Base-by-base conservation (phyloP, 2,797 vertebrate species). In the Pseudomugil tenellus region DNA sequence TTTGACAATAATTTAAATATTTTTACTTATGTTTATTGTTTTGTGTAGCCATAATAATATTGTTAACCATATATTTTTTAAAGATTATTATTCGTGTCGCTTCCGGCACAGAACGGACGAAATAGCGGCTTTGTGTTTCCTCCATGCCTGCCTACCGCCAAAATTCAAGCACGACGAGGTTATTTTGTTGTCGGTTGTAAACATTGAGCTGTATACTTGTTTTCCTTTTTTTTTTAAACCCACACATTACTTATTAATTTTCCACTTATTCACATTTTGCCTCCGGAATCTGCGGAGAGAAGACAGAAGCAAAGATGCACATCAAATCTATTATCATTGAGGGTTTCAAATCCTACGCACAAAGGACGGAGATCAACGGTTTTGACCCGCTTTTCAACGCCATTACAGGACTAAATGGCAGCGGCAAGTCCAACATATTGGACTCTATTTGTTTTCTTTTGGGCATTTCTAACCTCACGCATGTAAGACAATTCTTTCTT, bases 321-420 rank as follows among this genome's bases (percentile, higher is more conserved):
- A 95, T 99, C 61, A 99, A 97, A 69, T 96, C 96, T 1, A 94
- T 99, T 37, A 67, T 97, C 32, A 63, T 99, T 0, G 98, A 99
- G 0, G 98, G 98, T 12, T 99, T 99, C 80, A 99, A 99, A 63
- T 99, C 98, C 39, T 99, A 99, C 78, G 97, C 96, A 0, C 96
- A 97, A 74, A 94, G 95, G 80, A 99, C 97, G 0, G 97, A 99
- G 81, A 94, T 99, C 63, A 76, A 76, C 78, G 94, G 90, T 6
- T 98, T 99, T 72, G 97, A 99, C 49, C 96, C 95, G 0, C 91
- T 96, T 1, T 99, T 99, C 81, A 99, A 99, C 90, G 98, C 98
- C 25, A 96, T 99, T 83, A 99, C 98, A 0, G 98, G 98, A 32
- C 93, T 98, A 63, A 99, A 99, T 83, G 97, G 98, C 80, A 99